Evolutionary conservation across 2,888 invertebrate genomes (phyloP).

Genomic region (Aphelenchoides bicaudatus): DNA sequence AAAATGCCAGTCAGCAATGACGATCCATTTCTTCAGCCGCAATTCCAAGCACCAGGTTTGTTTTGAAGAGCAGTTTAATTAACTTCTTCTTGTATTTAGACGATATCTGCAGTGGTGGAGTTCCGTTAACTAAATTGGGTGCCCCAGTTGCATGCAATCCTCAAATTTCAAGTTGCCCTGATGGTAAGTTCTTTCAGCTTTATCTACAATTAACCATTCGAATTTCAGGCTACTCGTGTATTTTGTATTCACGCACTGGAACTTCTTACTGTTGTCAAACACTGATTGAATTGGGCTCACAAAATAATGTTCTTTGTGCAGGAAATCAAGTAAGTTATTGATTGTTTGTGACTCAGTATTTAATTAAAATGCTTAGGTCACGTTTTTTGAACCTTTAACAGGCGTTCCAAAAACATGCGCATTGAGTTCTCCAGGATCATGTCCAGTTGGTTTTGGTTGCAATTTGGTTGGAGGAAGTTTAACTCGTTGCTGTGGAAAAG

Average conservation of each 20-base stretch:
- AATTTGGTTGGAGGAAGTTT: slow-evolving; percentile 52
- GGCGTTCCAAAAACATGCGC: slow-evolving; percentile 54
- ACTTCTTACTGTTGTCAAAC: slow-evolving; percentile 57
- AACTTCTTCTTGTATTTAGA: too few relatives aligned
- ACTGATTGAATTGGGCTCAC: slow-evolving; percentile 19
- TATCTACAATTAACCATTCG: neutral
- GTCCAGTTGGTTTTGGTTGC: slow-evolving; percentile 57
- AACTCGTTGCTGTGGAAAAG: slow-evolving; percentile 56
- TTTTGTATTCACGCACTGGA: slow-evolving; percentile 55
- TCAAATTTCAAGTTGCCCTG: slow-evolving; percentile 56
- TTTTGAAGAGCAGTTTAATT: too few relatives aligned
- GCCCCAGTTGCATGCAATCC: slow-evolving; percentile 59
- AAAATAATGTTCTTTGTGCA: slow-evolving; percentile 42
- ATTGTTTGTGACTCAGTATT: too few relatives aligned
- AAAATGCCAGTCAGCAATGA: slow-evolving; percentile 29
- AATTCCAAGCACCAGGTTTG: slow-evolving; percentile 58
- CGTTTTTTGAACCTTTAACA: slow-evolving; percentile 45
- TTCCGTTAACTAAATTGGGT: slow-evolving; percentile 54
- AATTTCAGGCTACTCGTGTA: slow-evolving; percentile 53
- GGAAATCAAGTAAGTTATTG: slow-evolving; percentile 54
- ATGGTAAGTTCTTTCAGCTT: slow-evolving; percentile 39
- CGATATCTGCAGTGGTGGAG: slow-evolving; percentile 57
- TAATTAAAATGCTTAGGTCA: too few relatives aligned
- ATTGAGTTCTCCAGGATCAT: slow-evolving; percentile 42
- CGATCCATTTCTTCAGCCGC: slow-evolving; percentile 51